Evolutionary conservation across 92 coral and sea anemone genomes (phyloP), one percentile per base, ranked within the genome.

Genomic region (Epizoanthus illoricatus): DNA sequence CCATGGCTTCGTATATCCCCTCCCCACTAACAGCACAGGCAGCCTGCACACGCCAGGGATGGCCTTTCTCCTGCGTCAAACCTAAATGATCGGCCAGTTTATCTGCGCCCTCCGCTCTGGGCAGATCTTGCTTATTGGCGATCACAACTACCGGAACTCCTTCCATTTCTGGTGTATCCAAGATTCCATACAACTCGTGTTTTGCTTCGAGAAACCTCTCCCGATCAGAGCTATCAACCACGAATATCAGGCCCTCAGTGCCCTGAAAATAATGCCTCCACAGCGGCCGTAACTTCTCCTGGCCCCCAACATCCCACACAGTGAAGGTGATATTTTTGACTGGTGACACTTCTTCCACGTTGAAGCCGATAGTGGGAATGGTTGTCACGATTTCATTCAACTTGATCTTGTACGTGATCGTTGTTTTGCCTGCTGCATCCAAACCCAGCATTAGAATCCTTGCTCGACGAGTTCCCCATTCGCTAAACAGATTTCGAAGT

Each of bases 221-320:
- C 8, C 74, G 56, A 65, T 90, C 94, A 15, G 84, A 71, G 84
- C 94, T 90, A 60, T 90, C 91, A 0, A 88, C 87, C 28, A 90
- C 89, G 69, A 81, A 90, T 36, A 90, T 69, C 23, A 90, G 76
- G 1, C 94, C 94, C n/a, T 90, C 80, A 3, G 88, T 83, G 18
- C 87, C 87, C 42, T 90, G 90, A 69, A 85, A 92, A 49, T 90
- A 92, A 83, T 90, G 93, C 24, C 90, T 73, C 97, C 97, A 90
- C 5, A 90, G 76, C 5, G 91, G 87, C 6, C 91, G 85, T 12
- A 90, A 75, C 75, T 87, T 87, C 6, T 87, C 87, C 64, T 90
- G 91, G 36, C 91, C 89, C 16, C 94, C 89, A 24, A 88, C 88
- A 76, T 90, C 94, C 94, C 94, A 90, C 2, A 90, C 86, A 2